Evolutionary conservation across 2,113 vertebrate species (phyloP).

Genomic region (Mobula hypostoma): DNA sequence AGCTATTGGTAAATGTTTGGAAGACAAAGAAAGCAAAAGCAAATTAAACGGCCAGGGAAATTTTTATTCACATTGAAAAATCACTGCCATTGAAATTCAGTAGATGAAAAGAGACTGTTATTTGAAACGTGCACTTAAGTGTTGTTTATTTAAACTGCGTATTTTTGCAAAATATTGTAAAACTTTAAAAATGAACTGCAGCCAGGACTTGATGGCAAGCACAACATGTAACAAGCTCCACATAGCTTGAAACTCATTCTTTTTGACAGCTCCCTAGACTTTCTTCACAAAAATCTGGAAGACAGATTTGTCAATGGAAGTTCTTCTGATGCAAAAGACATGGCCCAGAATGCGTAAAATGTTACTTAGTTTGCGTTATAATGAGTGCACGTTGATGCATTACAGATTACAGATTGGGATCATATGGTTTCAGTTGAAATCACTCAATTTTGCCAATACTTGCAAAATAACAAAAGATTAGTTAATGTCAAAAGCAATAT

Average conservation of each 20-base stretch:
- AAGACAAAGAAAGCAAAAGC: not conserved
- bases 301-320: constrained; percentile 14
- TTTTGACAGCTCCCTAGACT: not conserved
- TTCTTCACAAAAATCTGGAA: not conserved
- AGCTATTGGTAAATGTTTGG: not conserved
- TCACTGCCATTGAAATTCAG: constrained; percentile 17
- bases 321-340: not conserved
- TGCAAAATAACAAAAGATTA: not conserved
- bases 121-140: constrained; percentile 8
- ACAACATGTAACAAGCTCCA: not conserved
- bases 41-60: not conserved
- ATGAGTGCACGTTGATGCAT: not conserved
- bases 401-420: not conserved
- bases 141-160: constrained; percentile 5
- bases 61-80: not conserved
- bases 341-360: not conserved
- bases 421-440: not conserved
- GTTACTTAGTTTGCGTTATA: not conserved
- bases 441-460: not conserved
- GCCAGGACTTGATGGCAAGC: constrained; percentile 4
- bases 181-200: not conserved
- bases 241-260: constrained; percentile 20
- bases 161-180: constrained; percentile 25
- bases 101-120: not conserved
- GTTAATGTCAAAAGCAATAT: not conserved